Evolutionary conservation across 2,888 invertebrate genomes (phyloP).

Genomic region (Rhamnusium bicolor): DNA sequence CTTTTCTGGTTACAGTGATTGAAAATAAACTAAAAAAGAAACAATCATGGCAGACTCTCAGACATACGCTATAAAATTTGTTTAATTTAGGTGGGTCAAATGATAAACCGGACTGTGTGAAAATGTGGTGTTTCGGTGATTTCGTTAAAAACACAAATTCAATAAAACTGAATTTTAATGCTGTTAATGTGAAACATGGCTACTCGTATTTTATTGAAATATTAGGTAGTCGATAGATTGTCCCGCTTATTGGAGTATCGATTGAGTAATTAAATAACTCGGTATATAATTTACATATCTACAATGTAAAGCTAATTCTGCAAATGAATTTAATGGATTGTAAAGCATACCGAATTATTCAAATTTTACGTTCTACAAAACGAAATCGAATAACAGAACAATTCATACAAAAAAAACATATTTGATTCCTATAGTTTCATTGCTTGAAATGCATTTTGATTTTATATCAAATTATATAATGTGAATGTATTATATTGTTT

Average conservation of each 20-base stretch:
- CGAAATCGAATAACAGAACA: conserved; percentile 25
- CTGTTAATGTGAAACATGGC: background rate
- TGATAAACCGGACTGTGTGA: no score
- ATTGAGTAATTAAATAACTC: conserved; percentile 48
- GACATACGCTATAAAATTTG: no score
- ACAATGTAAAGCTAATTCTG: conserved; percentile 49
- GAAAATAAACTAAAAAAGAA: no score
- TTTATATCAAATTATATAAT: conserved; percentile 2
- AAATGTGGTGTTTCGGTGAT: no score
- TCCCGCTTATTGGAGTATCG: conserved; percentile 32
- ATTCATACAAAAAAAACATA: conserved; percentile 15
- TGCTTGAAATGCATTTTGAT: background rate
- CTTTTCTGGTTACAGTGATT: no score
- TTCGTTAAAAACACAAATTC: background rate
- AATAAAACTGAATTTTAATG: background rate
- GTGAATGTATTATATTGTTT: no score
- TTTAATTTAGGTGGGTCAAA: no score
- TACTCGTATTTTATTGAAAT: background rate
- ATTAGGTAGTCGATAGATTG: conserved; percentile 8
- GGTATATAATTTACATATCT: conserved; percentile 48
- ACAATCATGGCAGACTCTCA: no score
- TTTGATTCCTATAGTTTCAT: background rate
- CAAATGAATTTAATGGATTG: conserved; percentile 52
- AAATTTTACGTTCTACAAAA: conserved; percentile 43
- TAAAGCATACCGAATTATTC: conserved; percentile 50